Base-by-base conservation (phyloP, 2,113 vertebrate genomes). In the Brachyhypopomus gauderio region DNA sequence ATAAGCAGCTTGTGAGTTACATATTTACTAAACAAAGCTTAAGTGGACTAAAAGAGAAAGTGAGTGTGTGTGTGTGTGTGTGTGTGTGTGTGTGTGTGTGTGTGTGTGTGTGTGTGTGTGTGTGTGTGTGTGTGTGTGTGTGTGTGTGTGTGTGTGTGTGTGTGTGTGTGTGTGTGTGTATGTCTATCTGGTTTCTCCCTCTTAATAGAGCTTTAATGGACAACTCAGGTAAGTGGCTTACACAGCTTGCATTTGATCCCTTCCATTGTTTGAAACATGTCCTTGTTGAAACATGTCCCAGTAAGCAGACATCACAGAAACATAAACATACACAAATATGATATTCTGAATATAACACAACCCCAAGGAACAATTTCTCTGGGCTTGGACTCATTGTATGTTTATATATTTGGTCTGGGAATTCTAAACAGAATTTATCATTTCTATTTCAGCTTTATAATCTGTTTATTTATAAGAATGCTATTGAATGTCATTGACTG, bases 191-290 rank as follows among this genome's bases (percentile, higher is more conserved):
- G 36, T 8, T 86, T 82, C 78, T 86, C 83, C 71, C 74, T 87
- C 85, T 86, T 72, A 75, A 38, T 75, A 41, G 48, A 86, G 90
- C 83, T 90, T 91, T 89, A 89, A 84, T 84, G 88, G 86, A 90
- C 89, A 90, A 85, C 89, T 89, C 36, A 88, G 91, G 86, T 92
- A 93, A 93, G 91, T 87, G 90, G 91, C 93, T 93, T 93, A 93
- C 81, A 89, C 76, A 89, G 88, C 90, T 88, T 88, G 87, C 78
- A 84, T 90, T 89, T 90, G 89, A 83, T 86, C 85, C 76, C 83
- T 86, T 87, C 82, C 64, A 66, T 25, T 70, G 63, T 77, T 74
- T 77, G 34, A 41, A 70, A 3, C 58, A 52, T 52, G 45, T 52
- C 45, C 45, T 52, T 52, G 45, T 52, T 52, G 36, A 90, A 88